Evolutionary conservation across 2,888 invertebrate species (phyloP).

Genomic region (Bellardia bayeri): DNA sequence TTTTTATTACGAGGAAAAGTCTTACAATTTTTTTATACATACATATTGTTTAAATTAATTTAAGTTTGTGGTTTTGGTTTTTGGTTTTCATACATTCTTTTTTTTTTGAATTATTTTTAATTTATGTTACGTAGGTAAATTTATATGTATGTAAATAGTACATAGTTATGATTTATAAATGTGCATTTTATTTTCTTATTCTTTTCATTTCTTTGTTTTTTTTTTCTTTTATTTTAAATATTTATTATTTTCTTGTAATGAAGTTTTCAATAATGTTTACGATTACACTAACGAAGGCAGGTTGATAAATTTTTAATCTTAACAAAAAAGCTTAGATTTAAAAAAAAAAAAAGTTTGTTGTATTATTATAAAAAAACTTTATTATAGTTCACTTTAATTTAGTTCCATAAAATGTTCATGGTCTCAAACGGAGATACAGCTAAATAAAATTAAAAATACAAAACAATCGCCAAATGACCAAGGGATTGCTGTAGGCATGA

Average conservation of each 20-base stretch:
- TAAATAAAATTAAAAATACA: neutral
- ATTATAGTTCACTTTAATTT: no score
- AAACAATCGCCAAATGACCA: no score
- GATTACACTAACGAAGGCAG: slow-evolving; percentile 52
- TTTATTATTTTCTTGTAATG: neutral
- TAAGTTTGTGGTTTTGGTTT: neutral
- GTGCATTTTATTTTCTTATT: slow-evolving; percentile 14
- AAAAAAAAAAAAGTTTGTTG: neutral
- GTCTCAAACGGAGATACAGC: no score
- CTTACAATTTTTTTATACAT: slow-evolving; percentile 54
- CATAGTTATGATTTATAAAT: slow-evolving; percentile 38
- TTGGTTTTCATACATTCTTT: neutral
- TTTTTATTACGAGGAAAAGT: slow-evolving; percentile 56
- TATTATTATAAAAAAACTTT: neutral
- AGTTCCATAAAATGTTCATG: no score
- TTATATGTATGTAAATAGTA: slow-evolving; percentile 61
- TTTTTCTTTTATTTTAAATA: neutral
- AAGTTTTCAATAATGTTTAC: slow-evolving; percentile 30
- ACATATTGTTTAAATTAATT: neutral
- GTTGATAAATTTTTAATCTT: slow-evolving; percentile 33
- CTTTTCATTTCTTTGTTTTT: neutral
- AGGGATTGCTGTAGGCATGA: no score
- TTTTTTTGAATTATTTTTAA: slow-evolving; percentile 9
- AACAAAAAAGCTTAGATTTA: neutral
- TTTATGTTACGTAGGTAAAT: slow-evolving; percentile 19